Conservation (phyloP, 1,140 invertebrate genomes). For the Diplogasteroides magnus region DNA sequence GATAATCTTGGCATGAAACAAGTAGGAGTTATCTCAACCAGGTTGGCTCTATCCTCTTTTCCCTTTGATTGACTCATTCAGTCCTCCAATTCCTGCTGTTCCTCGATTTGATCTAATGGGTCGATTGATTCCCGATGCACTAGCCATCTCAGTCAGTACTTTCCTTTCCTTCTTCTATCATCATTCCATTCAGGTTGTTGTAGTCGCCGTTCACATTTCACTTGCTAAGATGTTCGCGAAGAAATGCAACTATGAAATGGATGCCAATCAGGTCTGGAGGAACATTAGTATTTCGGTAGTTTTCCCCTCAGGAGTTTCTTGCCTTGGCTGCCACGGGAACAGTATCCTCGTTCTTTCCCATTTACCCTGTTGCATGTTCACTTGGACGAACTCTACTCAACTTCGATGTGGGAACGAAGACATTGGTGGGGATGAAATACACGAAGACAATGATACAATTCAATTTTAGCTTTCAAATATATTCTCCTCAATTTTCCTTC, state of each 20-base stretch:
- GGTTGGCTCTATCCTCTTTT: too few species aligned
- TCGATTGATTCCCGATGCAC: slow-evolving; percentile 50
- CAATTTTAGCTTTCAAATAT: slow-evolving; percentile 39
- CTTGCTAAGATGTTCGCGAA: slow-evolving; percentile 60
- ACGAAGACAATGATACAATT: slow-evolving; percentile 8
- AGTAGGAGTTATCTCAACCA: too few species aligned
- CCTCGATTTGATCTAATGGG: slow-evolving; percentile 52
- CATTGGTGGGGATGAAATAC: slow-evolving; percentile 15
- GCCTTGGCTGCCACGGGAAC: slow-evolving; percentile 43
- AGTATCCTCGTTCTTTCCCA: slow-evolving; percentile 47
- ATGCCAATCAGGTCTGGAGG: slow-evolving; percentile 58
- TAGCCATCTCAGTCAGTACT: slow-evolving; percentile 56
- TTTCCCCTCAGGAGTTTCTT: slow-evolving; percentile 38
- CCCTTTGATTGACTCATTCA: too few species aligned
- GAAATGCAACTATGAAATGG: slow-evolving; percentile 58
- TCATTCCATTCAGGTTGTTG: slow-evolving; percentile 52
- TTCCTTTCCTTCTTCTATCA: background rate
- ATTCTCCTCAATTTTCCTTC: slow-evolving; percentile 41
- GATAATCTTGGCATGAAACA: too few species aligned
- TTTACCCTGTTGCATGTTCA: slow-evolving; percentile 47
- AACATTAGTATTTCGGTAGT: too few species aligned
- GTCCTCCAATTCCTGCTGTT: slow-evolving; percentile 52
- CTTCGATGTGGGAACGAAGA: slow-evolving; percentile 50
- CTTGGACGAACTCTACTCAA: slow-evolving; percentile 49
- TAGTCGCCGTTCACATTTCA: slow-evolving; percentile 59